phyloP scores from a whole-genome alignment of 2,797 vertebrate genomes.

The Siniperca undulata region DNA sequence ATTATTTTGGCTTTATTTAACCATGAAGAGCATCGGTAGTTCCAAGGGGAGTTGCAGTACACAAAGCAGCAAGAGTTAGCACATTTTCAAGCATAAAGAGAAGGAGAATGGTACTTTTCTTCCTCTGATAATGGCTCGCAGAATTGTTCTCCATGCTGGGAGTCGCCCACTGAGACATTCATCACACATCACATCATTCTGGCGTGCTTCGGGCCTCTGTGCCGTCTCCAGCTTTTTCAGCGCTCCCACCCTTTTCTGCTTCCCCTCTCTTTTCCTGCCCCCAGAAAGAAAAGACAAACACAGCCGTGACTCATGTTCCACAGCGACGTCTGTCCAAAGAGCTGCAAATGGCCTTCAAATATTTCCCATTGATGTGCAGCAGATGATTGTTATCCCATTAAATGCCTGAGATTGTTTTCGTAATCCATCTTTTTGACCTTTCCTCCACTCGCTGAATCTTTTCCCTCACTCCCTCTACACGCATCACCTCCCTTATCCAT shows the following conservation, averaged over 20 bases:
- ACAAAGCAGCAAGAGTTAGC: neutral
- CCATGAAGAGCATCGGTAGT: neutral
- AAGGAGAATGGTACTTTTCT: conserved; percentile 1
- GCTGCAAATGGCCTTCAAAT: conserved; percentile 12
- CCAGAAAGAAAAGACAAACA: conserved; percentile 47
- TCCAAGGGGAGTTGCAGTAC: neutral
- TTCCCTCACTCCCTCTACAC: conserved; percentile 1
- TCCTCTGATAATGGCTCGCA: conserved; percentile 13
- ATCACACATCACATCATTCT: conserved; percentile 55
- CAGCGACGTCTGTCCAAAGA: neutral
- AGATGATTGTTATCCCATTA: conserved; percentile 55
- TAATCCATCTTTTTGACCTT: conserved; percentile 45
- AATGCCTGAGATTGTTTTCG: conserved; percentile 43
- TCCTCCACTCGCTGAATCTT: neutral
- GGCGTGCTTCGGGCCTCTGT: conserved; percentile 19
- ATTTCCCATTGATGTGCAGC: conserved; percentile 37
- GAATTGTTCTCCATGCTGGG: conserved; percentile 39
- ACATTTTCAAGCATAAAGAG: neutral
- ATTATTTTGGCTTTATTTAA: neutral
- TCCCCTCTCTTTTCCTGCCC: conserved; percentile 53
- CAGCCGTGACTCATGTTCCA: conserved; percentile 61
- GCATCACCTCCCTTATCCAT: conserved; percentile 11
- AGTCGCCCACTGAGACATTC: conserved; percentile 57
- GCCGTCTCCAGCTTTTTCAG: conserved; percentile 30
- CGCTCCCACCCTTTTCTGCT: conserved; percentile 48